Evolutionary conservation across 2,888 invertebrate species (phyloP).

Genomic region (Nomada ruficornis): DNA sequence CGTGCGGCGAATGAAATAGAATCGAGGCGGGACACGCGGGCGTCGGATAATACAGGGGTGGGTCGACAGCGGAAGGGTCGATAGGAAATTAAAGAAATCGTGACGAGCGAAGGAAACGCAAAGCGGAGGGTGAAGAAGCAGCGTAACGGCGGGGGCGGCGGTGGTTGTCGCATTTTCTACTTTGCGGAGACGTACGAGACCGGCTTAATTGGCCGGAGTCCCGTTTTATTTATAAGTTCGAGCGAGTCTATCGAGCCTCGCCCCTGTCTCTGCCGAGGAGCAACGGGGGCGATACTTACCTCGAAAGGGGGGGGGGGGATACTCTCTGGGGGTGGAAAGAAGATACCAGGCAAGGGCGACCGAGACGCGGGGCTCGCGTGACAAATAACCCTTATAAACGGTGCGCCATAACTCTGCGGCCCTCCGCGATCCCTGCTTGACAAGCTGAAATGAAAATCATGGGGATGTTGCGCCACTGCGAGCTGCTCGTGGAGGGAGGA

Average conservation of each 20-base stretch:
- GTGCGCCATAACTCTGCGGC: constrained; percentile 73
- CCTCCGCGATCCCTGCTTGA: constrained; percentile 70
- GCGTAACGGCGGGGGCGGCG: constrained; percentile 21
- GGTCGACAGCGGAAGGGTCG: background rate
- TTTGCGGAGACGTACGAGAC: constrained; percentile 81
- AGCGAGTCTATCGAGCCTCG: constrained; percentile 78
- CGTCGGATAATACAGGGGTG: background rate
- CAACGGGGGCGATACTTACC: constrained; percentile 39
- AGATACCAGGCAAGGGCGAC: constrained; percentile 40
- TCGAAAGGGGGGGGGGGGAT: constrained; percentile 12
- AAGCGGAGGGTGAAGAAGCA: background rate
- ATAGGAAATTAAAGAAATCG: constrained; percentile 44
- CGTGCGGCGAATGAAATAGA: background rate
- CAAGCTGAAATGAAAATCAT: constrained; percentile 78
- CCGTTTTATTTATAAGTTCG: constrained; percentile 83
- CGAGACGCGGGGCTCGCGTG: constrained; percentile 67
- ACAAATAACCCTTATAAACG: constrained; percentile 84
- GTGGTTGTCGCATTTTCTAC: constrained; percentile 81
- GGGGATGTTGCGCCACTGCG: constrained; percentile 61
- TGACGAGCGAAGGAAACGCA: background rate
- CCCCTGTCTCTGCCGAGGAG: constrained; percentile 46
- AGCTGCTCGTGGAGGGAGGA: constrained; percentile 55
- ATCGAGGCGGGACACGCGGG: constrained; percentile 7
- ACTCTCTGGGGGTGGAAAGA: constrained; percentile 48
- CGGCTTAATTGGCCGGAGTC: constrained; percentile 81